Percentiles rank a stretch among this genome's conserved stretches.
Evolutionary conservation across 2,113 vertebrate species (phyloP).

Genomic region (Ctenodactylus gundi): DNA sequence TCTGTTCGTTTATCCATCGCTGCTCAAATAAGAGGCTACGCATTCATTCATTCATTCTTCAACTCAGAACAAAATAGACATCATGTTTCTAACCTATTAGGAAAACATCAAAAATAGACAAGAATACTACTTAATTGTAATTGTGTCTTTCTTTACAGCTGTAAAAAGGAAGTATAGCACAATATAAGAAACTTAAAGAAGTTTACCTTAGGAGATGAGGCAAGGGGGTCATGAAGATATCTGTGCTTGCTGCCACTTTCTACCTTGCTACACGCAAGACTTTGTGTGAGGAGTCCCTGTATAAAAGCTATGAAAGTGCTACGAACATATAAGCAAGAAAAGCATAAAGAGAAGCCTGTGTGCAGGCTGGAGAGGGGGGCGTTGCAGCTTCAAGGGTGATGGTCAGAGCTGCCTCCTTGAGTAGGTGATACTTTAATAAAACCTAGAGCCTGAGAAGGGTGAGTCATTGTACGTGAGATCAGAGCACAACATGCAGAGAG

Average conservation of each 20-base stretch:
- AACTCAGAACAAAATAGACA: background rate
- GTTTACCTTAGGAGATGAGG: background rate
- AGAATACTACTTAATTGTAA: background rate
- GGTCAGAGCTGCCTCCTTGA: background rate
- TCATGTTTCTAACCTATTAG: background rate
- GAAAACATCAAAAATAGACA: constrained; percentile 13
- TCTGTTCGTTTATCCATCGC: background rate
- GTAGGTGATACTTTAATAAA: background rate
- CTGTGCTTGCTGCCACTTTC: background rate
- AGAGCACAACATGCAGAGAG: background rate
- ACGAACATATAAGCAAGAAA: too few species aligned
- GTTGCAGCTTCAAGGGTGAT: background rate
- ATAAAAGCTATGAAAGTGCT: background rate
- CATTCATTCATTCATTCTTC: background rate
- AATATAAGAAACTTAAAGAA: background rate
- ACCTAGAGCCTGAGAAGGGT: accelerated
- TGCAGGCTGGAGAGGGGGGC: accelerated
- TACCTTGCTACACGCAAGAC: background rate
- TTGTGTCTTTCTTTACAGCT: too few species aligned
- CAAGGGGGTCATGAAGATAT: background rate
- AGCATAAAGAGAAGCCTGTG: background rate
- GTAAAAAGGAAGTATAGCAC: background rate
- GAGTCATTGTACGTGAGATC: background rate
- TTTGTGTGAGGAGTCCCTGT: background rate
- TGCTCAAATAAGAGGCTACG: background rate